Percentiles rank a stretch among this genome's conserved stretches.
Conservation (phyloP, 2,797 vertebrate species). For the Pristis pectinata region DNA sequence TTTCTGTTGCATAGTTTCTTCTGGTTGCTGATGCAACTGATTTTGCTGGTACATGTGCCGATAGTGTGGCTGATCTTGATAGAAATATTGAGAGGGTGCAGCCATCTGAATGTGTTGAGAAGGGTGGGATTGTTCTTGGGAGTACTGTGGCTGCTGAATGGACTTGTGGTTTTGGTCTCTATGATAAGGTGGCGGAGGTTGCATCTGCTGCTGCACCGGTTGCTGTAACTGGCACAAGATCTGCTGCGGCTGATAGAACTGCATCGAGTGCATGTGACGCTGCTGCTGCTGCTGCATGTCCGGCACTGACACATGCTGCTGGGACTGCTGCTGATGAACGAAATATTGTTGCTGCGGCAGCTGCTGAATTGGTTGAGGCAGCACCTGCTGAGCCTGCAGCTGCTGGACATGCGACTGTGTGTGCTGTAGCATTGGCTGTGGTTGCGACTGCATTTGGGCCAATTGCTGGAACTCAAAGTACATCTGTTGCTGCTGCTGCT, state of each 20-base stretch:
- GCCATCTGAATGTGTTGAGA: slow-evolving; percentile 67
- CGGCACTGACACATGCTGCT: slow-evolving; percentile 55
- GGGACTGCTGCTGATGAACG: slow-evolving; percentile 48
- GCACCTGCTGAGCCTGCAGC: slow-evolving; percentile 56
- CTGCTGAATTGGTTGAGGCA: slow-evolving; percentile 59
- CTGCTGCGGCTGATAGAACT: slow-evolving; percentile 59
- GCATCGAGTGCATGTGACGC: slow-evolving; percentile 53
- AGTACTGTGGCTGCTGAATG: slow-evolving; percentile 55
- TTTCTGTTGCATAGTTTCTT: slow-evolving; percentile 54
- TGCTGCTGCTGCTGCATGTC: slow-evolving; percentile 57
- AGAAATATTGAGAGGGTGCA: slow-evolving; percentile 60
- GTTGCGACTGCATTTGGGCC: slow-evolving; percentile 52
- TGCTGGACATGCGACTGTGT: slow-evolving; percentile 52
- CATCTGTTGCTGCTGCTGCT: slow-evolving; percentile 47
- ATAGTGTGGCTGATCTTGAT: slow-evolving; percentile 60
- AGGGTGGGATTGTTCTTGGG: slow-evolving; percentile 57
- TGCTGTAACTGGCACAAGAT: slow-evolving; percentile 52
- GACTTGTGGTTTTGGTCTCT: slow-evolving; percentile 57
- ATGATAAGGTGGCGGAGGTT: slow-evolving; percentile 58
- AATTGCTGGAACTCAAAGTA: slow-evolving; percentile 65
- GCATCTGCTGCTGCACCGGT: slow-evolving; percentile 56
- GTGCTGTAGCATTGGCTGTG: slow-evolving; percentile 56
- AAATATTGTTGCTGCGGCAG: slow-evolving; percentile 65
- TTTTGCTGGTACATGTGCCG: slow-evolving; percentile 60
- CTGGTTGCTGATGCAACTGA: slow-evolving; percentile 48